These are phyloP conservation scores for Anser cygnoides DNA, from an alignment of 2,113 vertebrate species.

Conservation along the genomic window DNA sequence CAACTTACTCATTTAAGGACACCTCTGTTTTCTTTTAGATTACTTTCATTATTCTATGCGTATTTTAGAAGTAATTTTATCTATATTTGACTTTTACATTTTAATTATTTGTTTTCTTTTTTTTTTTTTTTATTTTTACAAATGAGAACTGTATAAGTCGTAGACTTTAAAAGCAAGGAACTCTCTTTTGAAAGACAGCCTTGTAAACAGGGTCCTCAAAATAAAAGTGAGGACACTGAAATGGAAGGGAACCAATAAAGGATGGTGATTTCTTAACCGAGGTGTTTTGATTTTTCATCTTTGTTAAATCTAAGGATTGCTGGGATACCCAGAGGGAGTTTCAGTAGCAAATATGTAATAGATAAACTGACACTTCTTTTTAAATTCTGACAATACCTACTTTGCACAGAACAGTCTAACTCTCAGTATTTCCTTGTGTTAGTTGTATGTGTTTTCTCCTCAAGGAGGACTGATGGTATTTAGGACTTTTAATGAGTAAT, in stretches of 20 bases:
- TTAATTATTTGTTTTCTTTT: too few relatives aligned
- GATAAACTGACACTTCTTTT: neutral
- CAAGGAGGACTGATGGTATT: neutral
- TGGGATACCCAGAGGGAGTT: neutral
- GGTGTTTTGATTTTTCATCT: constrained; percentile 11
- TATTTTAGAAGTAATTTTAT: neutral
- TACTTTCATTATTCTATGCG: neutral
- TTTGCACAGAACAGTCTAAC: neutral
- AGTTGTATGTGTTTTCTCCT: neutral
- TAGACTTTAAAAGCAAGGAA: neutral
- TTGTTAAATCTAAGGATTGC: neutral
- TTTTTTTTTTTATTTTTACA: neutral
- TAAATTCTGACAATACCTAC: neutral
- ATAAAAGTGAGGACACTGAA: neutral
- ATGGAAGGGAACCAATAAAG: neutral
- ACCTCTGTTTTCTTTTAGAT: neutral
- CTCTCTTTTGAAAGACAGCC: neutral
- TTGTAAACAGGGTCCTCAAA: neutral
- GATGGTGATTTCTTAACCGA: neutral
- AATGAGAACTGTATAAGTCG: neutral
- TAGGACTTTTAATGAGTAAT: neutral
- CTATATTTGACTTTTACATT: neutral
- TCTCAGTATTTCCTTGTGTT: neutral
- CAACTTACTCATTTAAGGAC: neutral
- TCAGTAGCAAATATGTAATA: neutral